These are phyloP conservation scores for Dinomys branickii DNA, from an alignment of 2,113 vertebrate genomes.

Conservation along the genomic window DNA sequence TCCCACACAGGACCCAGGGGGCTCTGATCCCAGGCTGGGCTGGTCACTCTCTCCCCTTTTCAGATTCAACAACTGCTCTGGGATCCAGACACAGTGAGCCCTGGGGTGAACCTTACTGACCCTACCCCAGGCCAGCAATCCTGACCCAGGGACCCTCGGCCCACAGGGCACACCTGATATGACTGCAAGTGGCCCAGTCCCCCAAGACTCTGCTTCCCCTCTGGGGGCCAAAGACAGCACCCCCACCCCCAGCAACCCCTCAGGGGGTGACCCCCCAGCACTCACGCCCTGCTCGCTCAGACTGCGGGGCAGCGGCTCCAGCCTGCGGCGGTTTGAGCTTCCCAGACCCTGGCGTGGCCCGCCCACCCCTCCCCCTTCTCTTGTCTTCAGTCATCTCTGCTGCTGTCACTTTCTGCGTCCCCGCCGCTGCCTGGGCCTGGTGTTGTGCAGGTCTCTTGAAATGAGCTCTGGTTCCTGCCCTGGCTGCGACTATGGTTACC, in stretches of 20 bases:
- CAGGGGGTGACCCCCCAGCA: not conserved
- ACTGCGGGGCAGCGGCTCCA: too few relatives aligned
- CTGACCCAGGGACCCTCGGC: not conserved
- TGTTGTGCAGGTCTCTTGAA: not conserved
- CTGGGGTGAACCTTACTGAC: not conserved
- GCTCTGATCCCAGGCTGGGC: not conserved
- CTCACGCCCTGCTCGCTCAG: not conserved
- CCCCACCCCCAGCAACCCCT: not conserved
- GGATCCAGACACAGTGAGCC: not conserved
- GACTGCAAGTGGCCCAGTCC: not conserved
- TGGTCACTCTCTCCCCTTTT: not conserved
- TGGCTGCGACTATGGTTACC: not conserved
- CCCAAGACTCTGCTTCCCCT: not conserved
- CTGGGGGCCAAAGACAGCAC: not conserved
- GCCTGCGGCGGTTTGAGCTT: not conserved
- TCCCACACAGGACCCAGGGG: not conserved
- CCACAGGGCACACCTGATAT: fast-evolving
- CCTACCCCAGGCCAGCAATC: not conserved
- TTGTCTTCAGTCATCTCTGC: not conserved
- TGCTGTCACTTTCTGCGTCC: not conserved
- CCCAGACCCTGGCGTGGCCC: not conserved
- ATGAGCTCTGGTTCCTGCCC: not conserved
- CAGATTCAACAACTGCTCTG: too few relatives aligned
- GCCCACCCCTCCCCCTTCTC: not conserved
- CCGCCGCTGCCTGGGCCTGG: not conserved